Conservation (phyloP, 2,113 vertebrate species). For the Puffinus mauretanicus region DNA sequence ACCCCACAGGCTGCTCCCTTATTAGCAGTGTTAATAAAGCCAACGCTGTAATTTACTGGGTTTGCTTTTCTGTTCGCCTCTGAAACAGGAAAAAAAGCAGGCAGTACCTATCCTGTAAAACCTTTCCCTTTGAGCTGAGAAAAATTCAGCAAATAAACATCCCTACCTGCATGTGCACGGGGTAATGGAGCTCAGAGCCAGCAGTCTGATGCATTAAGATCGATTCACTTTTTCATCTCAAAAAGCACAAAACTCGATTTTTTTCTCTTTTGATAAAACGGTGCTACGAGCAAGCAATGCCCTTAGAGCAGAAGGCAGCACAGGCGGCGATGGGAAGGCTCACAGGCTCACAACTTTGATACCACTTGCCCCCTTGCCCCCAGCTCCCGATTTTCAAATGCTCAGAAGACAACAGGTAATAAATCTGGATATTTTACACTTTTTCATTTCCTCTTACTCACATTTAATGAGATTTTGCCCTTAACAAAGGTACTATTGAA, state of each 20-base stretch:
- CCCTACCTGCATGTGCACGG: rapidly evolving
- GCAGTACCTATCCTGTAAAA: not conserved
- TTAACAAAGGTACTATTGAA: conserved; percentile 68
- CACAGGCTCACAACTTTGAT: not conserved
- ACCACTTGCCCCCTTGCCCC: not conserved
- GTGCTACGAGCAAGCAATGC: not conserved
- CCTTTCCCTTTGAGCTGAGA: not conserved
- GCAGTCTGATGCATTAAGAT: not conserved
- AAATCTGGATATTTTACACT: conserved; percentile 60
- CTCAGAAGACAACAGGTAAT: conserved; percentile 62
- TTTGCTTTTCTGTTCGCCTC: not conserved
- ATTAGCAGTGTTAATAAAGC: not conserved
- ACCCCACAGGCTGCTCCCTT: not conserved
- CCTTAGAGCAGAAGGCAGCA: not conserved
- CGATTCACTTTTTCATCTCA: not conserved
- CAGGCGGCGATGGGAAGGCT: not conserved
- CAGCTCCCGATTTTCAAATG: not conserved
- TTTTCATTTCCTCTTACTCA: conserved; percentile 60
- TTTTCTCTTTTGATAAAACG: rapidly evolving
- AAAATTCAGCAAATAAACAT: not conserved
- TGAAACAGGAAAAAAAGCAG: not conserved
- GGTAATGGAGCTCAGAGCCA: not conserved
- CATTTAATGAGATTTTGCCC: conserved; percentile 46
- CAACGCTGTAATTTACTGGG: not conserved
- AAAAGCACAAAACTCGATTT: not conserved